Base-by-base conservation (phyloP, 2,888 invertebrate genomes). In the Meganola albula region DNA sequence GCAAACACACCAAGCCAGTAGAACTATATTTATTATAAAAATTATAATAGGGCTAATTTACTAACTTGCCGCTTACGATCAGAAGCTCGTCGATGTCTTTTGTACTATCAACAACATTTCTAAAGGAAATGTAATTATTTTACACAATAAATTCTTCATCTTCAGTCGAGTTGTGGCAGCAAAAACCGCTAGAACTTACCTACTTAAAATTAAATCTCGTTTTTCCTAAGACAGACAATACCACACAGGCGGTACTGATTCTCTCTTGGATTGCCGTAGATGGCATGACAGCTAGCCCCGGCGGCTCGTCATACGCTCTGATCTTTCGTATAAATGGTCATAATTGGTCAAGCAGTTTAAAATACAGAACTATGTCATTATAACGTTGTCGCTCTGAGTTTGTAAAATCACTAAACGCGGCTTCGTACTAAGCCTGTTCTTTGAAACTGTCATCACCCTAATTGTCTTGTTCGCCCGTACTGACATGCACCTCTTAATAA, bases 251-350 rank as follows among this genome's bases (percentile, higher is more conserved):
- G 65, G 65, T 71, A 57, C 61, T 64, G 75, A 79, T 78, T 67
- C 61, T 66, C 67, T 63, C 61, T 60, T 58, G 63, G 77, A 78
- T 77, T 73, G 62, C 83, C 80, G 53, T 80, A 84, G 60, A 82
- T 63, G 83, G 83, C 36, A 52, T 75, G 76, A 77, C 70, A 63
- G 62, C 51, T 44, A 48, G 44, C 20, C 66, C 48, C 53, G 60
- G 54, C 69, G 59, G 68, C 64, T 66, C 70, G 63, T 78, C 75
- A 76, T 77, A 74, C 64, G 69, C 52, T 54, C 55, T 49, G 54
- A 48, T 64, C 64, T 68, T 73, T 62, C 71, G 73, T 74, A 79
- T 76, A 77, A 80, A 77, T 77, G 74, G 71, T 76, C 75, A 76
- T 82, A 79, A 82, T 82, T 83, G 82, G 74, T 71, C 31, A 41